A percentile compares a stretch with the other conserved stretches of the same genome.
Conservation (phyloP, 1,140 invertebrate species). For the Uloborus diversus region DNA sequence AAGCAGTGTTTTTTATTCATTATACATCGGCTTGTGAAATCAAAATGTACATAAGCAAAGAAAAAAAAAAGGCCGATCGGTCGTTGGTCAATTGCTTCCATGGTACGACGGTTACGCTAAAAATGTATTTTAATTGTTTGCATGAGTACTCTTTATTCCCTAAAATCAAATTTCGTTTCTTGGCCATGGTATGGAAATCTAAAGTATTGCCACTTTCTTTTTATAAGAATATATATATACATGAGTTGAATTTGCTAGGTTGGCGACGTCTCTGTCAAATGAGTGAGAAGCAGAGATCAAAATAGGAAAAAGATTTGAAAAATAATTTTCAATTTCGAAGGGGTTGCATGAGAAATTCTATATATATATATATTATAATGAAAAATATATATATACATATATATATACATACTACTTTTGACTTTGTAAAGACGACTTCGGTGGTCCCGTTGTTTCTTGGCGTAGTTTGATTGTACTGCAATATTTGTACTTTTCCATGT, state of each 20-base stretch:
- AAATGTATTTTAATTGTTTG: too few relatives aligned
- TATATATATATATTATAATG: constrained; percentile 57
- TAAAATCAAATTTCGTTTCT: constrained; percentile 30
- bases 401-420: constrained; percentile 57
- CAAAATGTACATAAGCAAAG: too few relatives aligned
- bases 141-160: too few relatives aligned
- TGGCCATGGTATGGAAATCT: constrained; percentile 30
- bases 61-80: too few relatives aligned
- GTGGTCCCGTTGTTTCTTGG: constrained; percentile 61
- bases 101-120: constrained; percentile 14
- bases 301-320: constrained; percentile 45
- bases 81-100: neutral
- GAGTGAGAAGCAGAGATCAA: constrained; percentile 35
- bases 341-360: constrained; percentile 56
- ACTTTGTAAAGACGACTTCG: constrained; percentile 54
- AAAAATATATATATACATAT: constrained; percentile 52
- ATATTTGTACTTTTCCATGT: constrained; percentile 70
- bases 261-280: constrained; percentile 46
- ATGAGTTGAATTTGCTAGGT: constrained; percentile 55
- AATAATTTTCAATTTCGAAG: constrained; percentile 50
- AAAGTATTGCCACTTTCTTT: constrained; percentile 50
- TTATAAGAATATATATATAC: constrained; percentile 56
- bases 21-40: too few relatives aligned
- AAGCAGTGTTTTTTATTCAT: too few relatives aligned
- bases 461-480: constrained; percentile 68